Base-by-base conservation (phyloP, 2,888 invertebrate genomes). In the Lamproptera curius region DNA sequence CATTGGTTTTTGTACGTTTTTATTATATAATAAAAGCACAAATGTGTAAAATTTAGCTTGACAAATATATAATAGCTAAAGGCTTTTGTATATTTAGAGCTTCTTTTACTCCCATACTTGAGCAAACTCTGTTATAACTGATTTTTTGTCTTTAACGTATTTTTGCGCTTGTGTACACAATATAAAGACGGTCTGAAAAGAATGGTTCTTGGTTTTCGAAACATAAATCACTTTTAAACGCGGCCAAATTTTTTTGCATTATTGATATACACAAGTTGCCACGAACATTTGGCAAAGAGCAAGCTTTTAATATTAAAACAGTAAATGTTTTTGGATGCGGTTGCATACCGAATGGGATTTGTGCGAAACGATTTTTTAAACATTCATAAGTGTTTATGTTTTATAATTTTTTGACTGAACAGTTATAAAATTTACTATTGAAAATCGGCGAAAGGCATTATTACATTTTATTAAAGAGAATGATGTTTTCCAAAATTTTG, bases 221-320 rank as follows among this genome's bases (percentile, higher is more conserved):
- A 26, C 16, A 33, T 45, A 34, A 45, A 46, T 14, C 13, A 37
- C 14, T 46, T 46, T 33, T 28, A 42, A 11, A 17, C 16, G 16
- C 17, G 3, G 37, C 17, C 31, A 45, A 31, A 38, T 34, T 15
- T 37, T 23, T 43, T 41, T 33, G 31, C 34, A 33, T 20, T 33
- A 10, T 20, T 40, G 26, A 34, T 14, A 43, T 35, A 43, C 26
- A 48, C 47, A 38, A 14, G 38, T 38, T 43, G 42, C 48, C 13
- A 28, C 42, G 15, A 42, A 43, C 34, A 39, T 39, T 49, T 49
- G 43, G 43, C 42, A 49, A 16, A 39, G 35, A 43, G 14, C 26
- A 13, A 9, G 28, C 35, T 17, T 39, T 43, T 16, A 35, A 28
- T 28, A 42, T 28, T 5, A 39, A 33, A 31, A n/a, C 23, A 14